Percentiles rank a stretch among this genome's conserved stretches.
These are phyloP conservation scores for Ctenicera cuprea DNA, from an alignment of 2,888 invertebrate species.

Conservation along the genomic window DNA sequence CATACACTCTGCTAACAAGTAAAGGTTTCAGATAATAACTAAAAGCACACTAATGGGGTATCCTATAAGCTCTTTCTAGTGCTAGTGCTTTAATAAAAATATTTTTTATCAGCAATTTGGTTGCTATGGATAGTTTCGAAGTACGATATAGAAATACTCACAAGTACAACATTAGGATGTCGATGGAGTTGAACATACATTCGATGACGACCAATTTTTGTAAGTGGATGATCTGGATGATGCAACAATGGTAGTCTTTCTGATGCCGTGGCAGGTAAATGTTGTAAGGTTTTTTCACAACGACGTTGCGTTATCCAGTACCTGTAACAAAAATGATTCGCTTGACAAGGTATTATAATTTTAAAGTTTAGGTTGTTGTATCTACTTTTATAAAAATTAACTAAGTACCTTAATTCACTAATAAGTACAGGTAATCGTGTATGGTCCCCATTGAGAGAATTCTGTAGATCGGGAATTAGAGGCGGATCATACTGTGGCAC, in stretches of 20 bases:
- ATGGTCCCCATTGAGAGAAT: slow-evolving; percentile 85
- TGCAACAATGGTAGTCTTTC: slow-evolving; percentile 90
- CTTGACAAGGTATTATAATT: background rate
- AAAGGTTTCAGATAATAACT: too few species aligned
- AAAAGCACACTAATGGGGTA: too few species aligned
- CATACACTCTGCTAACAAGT: too few species aligned
- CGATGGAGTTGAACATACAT: slow-evolving; percentile 90
- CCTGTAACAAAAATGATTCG: slow-evolving; percentile 69
- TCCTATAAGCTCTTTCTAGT: too few species aligned
- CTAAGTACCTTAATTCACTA: slow-evolving; percentile 76
- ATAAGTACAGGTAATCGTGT: slow-evolving; percentile 80
- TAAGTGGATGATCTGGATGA: slow-evolving; percentile 85
- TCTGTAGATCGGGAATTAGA: slow-evolving; percentile 87
- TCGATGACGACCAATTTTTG: slow-evolving; percentile 84
- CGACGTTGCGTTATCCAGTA: slow-evolving; percentile 94
- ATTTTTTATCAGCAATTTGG: too few species aligned
- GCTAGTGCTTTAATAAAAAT: too few species aligned
- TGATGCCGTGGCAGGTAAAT: slow-evolving; percentile 91
- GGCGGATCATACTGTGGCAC: slow-evolving; percentile 94
- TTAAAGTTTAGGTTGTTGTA: background rate
- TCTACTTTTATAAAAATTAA: background rate
- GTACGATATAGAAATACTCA: slow-evolving; percentile 67
- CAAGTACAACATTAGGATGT: slow-evolving; percentile 90
- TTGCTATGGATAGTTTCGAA: too few species aligned
- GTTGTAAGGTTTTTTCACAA: slow-evolving; percentile 96